Conservation (phyloP, 2,797 vertebrate species). For the Peromyscus attwateri region DNA sequence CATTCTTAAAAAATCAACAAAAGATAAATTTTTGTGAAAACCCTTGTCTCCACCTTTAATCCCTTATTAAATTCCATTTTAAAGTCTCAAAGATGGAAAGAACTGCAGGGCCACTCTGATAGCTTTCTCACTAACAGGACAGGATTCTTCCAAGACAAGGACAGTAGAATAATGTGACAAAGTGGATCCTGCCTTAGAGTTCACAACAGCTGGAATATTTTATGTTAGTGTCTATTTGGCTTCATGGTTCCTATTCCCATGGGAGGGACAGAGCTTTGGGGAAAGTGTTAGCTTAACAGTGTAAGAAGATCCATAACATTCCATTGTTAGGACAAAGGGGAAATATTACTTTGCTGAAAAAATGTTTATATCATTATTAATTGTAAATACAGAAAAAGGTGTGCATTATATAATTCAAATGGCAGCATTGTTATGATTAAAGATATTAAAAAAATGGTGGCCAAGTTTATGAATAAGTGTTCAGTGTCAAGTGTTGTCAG, state of each 20-base stretch:
- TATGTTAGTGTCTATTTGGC: background rate
- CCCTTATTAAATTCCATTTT: no score
- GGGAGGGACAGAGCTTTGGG: background rate
- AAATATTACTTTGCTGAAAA: background rate
- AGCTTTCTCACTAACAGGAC: background rate
- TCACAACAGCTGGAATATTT: background rate
- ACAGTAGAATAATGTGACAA: background rate
- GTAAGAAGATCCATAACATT: background rate
- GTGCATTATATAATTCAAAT: background rate
- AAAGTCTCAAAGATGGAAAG: no score
- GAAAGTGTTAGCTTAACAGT: background rate
- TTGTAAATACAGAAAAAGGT: background rate
- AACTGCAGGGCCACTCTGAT: fast-evolving
- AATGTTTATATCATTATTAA: background rate
- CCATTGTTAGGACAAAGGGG: background rate
- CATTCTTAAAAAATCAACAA: background rate
- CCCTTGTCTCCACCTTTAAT: background rate
- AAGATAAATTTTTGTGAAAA: background rate
- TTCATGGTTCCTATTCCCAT: background rate
- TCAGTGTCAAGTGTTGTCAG: no score
- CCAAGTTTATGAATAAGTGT: no score
- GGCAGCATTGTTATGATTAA: background rate
- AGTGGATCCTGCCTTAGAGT: background rate
- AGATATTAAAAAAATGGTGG: no score
- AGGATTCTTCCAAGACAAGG: background rate